phyloP scores from a whole-genome alignment of 2,113 vertebrate genomes.

The Neodon shergylaensis region DNA sequence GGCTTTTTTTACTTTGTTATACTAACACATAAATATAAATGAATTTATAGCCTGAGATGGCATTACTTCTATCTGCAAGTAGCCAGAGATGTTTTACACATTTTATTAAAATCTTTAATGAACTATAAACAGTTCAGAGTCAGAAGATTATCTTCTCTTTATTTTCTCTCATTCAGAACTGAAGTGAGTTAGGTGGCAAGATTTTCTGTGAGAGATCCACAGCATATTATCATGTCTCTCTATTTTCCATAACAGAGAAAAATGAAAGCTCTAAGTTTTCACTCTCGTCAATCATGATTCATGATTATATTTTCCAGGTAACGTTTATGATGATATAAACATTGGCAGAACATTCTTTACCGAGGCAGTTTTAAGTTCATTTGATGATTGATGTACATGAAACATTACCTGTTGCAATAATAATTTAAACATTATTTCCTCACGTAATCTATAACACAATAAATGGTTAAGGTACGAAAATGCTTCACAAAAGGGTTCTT shows the following conservation, averaged over 20 bases:
- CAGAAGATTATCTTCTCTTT: not conserved
- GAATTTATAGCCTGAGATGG: not conserved
- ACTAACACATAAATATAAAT: not conserved
- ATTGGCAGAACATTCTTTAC: not conserved
- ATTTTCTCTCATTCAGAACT: not conserved
- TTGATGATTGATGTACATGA: not conserved
- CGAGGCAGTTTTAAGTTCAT: not conserved
- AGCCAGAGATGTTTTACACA: not conserved
- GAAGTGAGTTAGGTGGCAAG: not conserved
- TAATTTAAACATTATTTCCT: not conserved
- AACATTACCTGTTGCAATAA: constrained; percentile 17
- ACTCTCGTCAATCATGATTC: not conserved
- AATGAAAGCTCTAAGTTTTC: not conserved
- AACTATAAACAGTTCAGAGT: constrained; percentile 1
- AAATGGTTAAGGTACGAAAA: not conserved
- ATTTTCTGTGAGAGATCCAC: not conserved
- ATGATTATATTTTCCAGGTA: not conserved
- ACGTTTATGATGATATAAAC: not conserved
- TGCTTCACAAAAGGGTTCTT: not conserved
- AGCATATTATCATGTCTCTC: not conserved
- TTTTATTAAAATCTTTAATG: constrained; percentile 8
- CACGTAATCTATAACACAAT: not conserved
- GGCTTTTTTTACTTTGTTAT: constrained; percentile 7
- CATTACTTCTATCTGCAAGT: not conserved
- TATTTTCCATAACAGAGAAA: not conserved